Conservation (phyloP, 2,888 invertebrate genomes). For the Tinea semifulvella region DNA sequence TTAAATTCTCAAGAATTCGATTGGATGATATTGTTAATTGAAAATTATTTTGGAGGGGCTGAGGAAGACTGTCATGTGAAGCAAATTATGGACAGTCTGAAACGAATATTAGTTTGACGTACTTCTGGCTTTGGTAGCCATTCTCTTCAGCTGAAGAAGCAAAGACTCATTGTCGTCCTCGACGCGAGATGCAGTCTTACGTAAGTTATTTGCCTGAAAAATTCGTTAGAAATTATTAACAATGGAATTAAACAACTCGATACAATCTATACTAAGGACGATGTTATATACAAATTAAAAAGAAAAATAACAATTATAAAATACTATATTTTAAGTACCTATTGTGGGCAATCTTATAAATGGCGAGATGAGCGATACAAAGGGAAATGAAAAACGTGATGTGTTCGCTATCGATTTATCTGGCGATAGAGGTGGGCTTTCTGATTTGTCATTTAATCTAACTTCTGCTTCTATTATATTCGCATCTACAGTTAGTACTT, state of each 20-base stretch:
- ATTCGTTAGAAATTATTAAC: slow-evolving; percentile 36
- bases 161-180: slow-evolving; percentile 98
- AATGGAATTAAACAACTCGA: slow-evolving; percentile 7
- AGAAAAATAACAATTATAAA: slow-evolving; percentile 24
- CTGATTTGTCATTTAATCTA: slow-evolving; percentile 41
- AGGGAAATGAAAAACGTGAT: slow-evolving; percentile 40
- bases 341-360: slow-evolving; percentile 56
- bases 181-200: slow-evolving; percentile 89
- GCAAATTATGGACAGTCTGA: slow-evolving; percentile 23
- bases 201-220: slow-evolving; percentile 84
- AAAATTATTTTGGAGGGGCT: slow-evolving; percentile 14
- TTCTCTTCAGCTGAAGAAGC: slow-evolving; percentile 94
- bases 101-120: slow-evolving; percentile 61
- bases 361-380: slow-evolving; percentile 54
- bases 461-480: slow-evolving; percentile 15
- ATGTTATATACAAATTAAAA: slow-evolving; percentile 25
- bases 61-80: slow-evolving; percentile 19
- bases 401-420: slow-evolving; percentile 36
- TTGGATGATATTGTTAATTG: slow-evolving; percentile 21
- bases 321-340: slow-evolving; percentile 44
- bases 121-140: slow-evolving; percentile 88
- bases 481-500: slow-evolving; percentile 7
- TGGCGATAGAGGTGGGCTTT: slow-evolving; percentile 55
- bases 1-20: slow-evolving; percentile 11
- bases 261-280: slow-evolving; percentile 1